phyloP scores from a whole-genome alignment of 2,888 invertebrate species.

The Cacoxenus indagator region DNA sequence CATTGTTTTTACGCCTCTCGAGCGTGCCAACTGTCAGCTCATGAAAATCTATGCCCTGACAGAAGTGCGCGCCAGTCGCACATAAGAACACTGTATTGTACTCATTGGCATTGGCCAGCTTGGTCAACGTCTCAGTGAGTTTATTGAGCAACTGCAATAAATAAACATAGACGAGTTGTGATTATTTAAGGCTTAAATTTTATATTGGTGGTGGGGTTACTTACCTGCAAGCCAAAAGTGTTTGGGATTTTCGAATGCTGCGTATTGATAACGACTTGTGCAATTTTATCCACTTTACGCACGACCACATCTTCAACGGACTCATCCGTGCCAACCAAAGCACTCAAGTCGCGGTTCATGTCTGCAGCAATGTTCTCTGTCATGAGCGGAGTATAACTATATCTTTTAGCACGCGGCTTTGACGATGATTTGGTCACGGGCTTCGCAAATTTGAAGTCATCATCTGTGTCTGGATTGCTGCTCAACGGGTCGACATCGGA shows the following conservation, averaged over 20 bases:
- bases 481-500: constrained; percentile 34
- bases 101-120: constrained; percentile 78
- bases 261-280: constrained; percentile 76
- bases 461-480: constrained; percentile 37
- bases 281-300: constrained; percentile 69
- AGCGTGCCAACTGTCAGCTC: constrained; percentile 76
- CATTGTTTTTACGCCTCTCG: constrained; percentile 76
- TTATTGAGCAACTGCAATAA: constrained; percentile 66
- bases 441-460: constrained; percentile 68
- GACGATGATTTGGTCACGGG: constrained; percentile 57
- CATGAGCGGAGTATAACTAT: not conserved
- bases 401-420: constrained; percentile 27
- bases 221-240: constrained; percentile 76
- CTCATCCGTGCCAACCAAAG: constrained; percentile 7
- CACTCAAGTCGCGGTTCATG: constrained; percentile 43
- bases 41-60: constrained; percentile 86
- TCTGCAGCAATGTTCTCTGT: constrained; percentile 49
- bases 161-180: not conserved
- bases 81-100: constrained; percentile 78
- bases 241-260: constrained; percentile 75
- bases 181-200: not conserved
- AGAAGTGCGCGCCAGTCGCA: constrained; percentile 82
- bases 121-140: constrained; percentile 77
- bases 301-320: constrained; percentile 40
- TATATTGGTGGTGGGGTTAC: not conserved